Conservation (phyloP, 92 coral and sea anemone species). For the Zoanthus sansibaricus region DNA sequence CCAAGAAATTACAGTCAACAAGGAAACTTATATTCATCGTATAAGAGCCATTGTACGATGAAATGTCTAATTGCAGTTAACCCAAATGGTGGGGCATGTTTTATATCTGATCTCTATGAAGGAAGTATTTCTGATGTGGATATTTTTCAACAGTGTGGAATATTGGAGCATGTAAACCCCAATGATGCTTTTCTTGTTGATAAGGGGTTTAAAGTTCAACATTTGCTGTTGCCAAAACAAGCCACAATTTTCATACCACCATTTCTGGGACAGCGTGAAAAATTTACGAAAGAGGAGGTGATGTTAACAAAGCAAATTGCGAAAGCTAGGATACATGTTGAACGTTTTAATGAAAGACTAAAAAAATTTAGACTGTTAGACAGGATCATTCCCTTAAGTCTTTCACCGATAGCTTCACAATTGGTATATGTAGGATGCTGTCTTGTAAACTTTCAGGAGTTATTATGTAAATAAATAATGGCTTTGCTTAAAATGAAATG, state of each 20-base stretch:
- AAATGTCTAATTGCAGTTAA: constrained; percentile 29
- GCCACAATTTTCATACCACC: constrained; percentile 51
- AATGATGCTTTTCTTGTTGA: constrained; percentile 25
- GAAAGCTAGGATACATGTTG: background rate
- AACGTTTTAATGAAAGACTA: background rate
- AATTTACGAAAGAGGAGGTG: constrained; percentile 33
- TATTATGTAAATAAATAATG: too few relatives aligned
- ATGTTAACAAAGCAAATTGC: background rate
- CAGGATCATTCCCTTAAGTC: background rate
- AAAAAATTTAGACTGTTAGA: background rate
- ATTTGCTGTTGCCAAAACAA: constrained; percentile 21
- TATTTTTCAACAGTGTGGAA: constrained; percentile 30
- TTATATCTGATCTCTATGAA: constrained; percentile 32
- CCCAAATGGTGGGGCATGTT: constrained; percentile 38
- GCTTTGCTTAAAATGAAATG: too few relatives aligned
- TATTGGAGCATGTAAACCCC: constrained; percentile 15
- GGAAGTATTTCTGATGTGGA: constrained; percentile 8
- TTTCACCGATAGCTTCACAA: background rate
- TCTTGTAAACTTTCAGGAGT: background rate
- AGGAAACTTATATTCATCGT: constrained; percentile 26
- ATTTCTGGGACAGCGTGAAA: constrained; percentile 29
- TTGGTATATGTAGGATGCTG: background rate
- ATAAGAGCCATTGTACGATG: constrained; percentile 9
- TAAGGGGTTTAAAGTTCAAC: constrained; percentile 48
- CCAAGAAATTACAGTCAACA: constrained; percentile 27